phyloP scores from a whole-genome alignment of 2,888 invertebrate species.

The Pammene fasciana region DNA sequence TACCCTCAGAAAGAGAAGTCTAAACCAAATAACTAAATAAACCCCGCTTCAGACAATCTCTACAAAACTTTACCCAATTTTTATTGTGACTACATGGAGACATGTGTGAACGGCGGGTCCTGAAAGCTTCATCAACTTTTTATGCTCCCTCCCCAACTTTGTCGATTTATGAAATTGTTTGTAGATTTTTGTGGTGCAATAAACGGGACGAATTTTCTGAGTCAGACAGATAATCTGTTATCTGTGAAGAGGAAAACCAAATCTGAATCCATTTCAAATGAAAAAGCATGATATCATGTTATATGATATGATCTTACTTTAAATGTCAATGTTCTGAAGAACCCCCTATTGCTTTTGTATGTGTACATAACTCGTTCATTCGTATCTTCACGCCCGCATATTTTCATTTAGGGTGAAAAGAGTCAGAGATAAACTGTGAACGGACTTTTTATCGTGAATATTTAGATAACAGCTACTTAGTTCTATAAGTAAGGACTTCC shows the following conservation, averaged over 20 bases:
- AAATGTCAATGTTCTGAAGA: constrained; percentile 11
- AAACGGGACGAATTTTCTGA: background rate
- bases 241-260: background rate
- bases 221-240: background rate
- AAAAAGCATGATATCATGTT: background rate
- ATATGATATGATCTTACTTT: background rate
- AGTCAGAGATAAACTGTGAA: background rate
- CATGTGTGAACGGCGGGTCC: constrained; percentile 23
- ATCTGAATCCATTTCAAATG: background rate
- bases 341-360: background rate
- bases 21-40: background rate
- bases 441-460: background rate
- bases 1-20: background rate
- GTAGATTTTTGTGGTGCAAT: constrained; percentile 11
- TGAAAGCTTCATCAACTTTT: constrained; percentile 26
- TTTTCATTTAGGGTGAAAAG: background rate
- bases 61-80: constrained; percentile 7
- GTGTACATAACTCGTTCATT: background rate
- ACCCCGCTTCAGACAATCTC: background rate
- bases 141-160: constrained; percentile 47
- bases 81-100: constrained; percentile 14
- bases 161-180: constrained; percentile 26
- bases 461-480: background rate
- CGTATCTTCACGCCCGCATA: constrained; percentile 5
- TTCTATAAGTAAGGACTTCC: no score